A percentile compares a stretch with the other conserved stretches of the same genome.
Evolutionary conservation across 1,140 invertebrate genomes (phyloP).

Genomic region (Lordiphosa clarofinis): DNA sequence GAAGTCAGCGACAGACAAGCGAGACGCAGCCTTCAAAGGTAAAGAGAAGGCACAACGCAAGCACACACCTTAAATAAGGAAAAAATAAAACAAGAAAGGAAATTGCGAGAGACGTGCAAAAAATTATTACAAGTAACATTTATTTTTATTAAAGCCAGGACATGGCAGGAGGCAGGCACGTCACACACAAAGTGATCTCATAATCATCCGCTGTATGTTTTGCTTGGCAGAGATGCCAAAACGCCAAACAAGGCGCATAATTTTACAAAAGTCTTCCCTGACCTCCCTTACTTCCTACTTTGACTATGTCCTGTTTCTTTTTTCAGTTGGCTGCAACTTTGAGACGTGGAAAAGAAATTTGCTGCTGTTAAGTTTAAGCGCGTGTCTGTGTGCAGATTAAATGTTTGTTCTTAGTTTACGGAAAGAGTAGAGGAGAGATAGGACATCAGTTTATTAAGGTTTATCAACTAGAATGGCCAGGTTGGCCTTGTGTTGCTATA

Average conservation of each 20-base stretch:
- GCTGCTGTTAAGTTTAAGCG: slow-evolving; percentile 52
- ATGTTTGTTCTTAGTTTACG: slow-evolving; percentile 60
- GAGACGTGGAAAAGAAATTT: slow-evolving; percentile 24
- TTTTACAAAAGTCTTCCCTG: slow-evolving; percentile 49
- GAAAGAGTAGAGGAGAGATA: slow-evolving; percentile 12
- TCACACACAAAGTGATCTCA: slow-evolving; percentile 72
- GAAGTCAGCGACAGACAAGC: slow-evolving; percentile 42
- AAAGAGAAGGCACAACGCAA: slow-evolving; percentile 5
- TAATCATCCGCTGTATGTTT: slow-evolving; percentile 67
- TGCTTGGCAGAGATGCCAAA: slow-evolving; percentile 56
- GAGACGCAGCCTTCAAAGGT: slow-evolving; percentile 27
- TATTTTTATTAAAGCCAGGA: slow-evolving; percentile 70
- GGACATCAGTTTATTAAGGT: slow-evolving; percentile 69
- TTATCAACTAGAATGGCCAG: slow-evolving; percentile 53
- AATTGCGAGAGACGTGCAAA: slow-evolving; percentile 65
- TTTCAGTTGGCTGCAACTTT: slow-evolving; percentile 31
- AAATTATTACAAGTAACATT: slow-evolving; percentile 74
- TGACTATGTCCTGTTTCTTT: slow-evolving; percentile 6
- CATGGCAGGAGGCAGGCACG: slow-evolving; percentile 35
- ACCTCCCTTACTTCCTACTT: not conserved
- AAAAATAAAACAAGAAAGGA: slow-evolving; percentile 51
- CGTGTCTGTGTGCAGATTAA: slow-evolving; percentile 65
- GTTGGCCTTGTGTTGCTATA: not conserved
- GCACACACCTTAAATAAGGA: slow-evolving; percentile 45
- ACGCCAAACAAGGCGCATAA: slow-evolving; percentile 63